Evolutionary conservation across 2,888 invertebrate species (phyloP), one percentile per base, ranked within the genome.

Genomic region (Andrena praecox): DNA sequence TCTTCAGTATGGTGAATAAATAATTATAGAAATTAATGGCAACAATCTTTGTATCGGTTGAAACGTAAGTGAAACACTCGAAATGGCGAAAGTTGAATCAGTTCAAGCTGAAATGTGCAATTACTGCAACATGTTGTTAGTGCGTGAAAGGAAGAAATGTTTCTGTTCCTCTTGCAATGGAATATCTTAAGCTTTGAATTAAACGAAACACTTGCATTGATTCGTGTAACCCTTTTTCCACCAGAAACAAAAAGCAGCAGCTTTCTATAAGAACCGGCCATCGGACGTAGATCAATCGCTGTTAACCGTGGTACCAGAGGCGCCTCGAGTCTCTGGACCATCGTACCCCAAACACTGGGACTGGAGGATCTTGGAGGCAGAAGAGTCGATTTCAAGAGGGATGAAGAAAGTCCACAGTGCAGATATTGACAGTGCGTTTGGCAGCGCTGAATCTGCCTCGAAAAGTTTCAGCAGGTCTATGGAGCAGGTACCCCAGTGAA

Each of bases 161-260:
- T 42, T 42, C 10, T 35, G 3, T 35, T 35, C 35, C 35, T 35
- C 20, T 29, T 27, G 54, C 3, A n/a, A 29, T 59, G 29, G 35
- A 48, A 12, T 27, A 12, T 29, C 7, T 2, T 16, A 27, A 56
- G 5, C 12, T 27, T 8, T 8, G 24, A 4, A 42, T 56, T 27
- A 8, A 56, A 56, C 2, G 56, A 27, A 56, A 29, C 10, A 56
- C 16, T 29, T 59, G 29, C 8, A 24, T 16, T 52, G 5, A 8
- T 24, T 48, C 31, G 27, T 27, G 33, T 31, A 10, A 35, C 16
- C 6, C 29, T n/a, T 48, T 63, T 2, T 12, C 7, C n/a, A 56
- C 62, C 95, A 98, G 98, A 97, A 96, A 96, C 97, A 97, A 94
- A 97, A 96, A 95, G 96, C 97, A 1, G 96, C 98, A 1, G 96